Evolutionary conservation across 1,140 invertebrate species (phyloP).

Genomic region (Druon quercuslanigerum): DNA sequence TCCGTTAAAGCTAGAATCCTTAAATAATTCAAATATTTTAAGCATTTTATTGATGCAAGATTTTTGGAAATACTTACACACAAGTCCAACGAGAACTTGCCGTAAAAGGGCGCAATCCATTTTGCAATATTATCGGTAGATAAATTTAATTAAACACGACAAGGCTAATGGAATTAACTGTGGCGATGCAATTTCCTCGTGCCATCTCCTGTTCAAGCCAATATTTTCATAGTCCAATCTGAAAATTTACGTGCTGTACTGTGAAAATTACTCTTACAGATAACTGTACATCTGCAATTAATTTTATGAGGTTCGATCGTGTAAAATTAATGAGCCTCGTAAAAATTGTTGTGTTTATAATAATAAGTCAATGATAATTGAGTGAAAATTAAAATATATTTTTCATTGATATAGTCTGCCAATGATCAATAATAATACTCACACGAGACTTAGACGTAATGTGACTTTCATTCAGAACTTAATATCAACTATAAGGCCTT

Average conservation of each 20-base stretch:
- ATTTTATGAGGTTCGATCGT: background rate
- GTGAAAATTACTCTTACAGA: constrained; percentile 9
- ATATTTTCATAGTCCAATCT: constrained; percentile 19
- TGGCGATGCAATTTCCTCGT: background rate
- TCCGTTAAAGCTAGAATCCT: constrained; percentile 12
- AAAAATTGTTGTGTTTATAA: background rate
- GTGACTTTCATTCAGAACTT: too few relatives aligned
- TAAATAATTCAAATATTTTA: background rate
- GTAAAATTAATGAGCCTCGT: constrained; percentile 23
- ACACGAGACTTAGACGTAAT: too few relatives aligned
- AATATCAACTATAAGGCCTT: too few relatives aligned
- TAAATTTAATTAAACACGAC: constrained; percentile 2
- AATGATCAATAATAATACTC: too few relatives aligned
- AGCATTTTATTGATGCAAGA: background rate
- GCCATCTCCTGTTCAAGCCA: constrained; percentile 13
- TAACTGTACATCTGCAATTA: background rate
- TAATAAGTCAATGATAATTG: background rate
- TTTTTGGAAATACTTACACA: constrained; percentile 68
- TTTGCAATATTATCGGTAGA: constrained; percentile 17
- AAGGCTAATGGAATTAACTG: background rate
- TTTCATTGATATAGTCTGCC: too few relatives aligned
- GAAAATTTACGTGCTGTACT: constrained; percentile 8
- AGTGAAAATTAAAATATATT: background rate
- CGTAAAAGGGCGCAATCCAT: constrained; percentile 64
- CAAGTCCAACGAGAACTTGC: constrained; percentile 64